Base-by-base conservation (phyloP, 2,113 vertebrate genomes). In the Aix galericulata region DNA sequence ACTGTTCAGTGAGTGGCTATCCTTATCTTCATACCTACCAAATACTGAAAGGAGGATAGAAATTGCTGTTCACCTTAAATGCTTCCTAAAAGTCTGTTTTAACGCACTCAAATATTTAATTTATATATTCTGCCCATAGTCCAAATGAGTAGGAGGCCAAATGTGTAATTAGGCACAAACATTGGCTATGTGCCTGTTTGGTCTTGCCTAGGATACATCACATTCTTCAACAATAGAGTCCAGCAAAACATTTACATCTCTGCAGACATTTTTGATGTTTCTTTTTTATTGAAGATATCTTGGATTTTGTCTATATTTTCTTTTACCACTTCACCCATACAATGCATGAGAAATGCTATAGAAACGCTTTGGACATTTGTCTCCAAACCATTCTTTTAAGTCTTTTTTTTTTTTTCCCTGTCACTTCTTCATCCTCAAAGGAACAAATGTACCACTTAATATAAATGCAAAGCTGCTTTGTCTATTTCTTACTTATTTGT, bases 101-200 rank as follows among this genome's bases (percentile, higher is more conserved):
- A 72, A 42, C 4, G 29, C 6, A 42, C 46, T 36, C 20, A 21
- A 48, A 76, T 55, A 55, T 10, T 38, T n/a, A 12, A 6, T 50
- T 77, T 12, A 29, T 26, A 3, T n/a, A 17, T 44, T 73, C 76
- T 82, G 9, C 29, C 56, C 26, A 23, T 6, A 32, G 6, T 36
- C n/a, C 17, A n/a, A 62, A 67, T n/a, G 1, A 55, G 42, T 6
- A 75, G 21, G 29, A 13, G 31, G 23, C 42, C 44, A 48, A 58
- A 59, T 59, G 23, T 38, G 18, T 62, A 62, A 77, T 48, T 34
- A 77, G 56, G 2, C 20, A 38, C 3, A 55, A 66, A 56, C n/a
- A 1, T 3, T n/a, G 25, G 3, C 9, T 81, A 23, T 11, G 4
- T 82, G 27, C 7, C 36, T 0, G 0, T 78, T 48, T 83, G 7